These are phyloP conservation scores for Xestia c-nigrum DNA, from an alignment of 2,888 invertebrate species.

Conservation along the genomic window DNA sequence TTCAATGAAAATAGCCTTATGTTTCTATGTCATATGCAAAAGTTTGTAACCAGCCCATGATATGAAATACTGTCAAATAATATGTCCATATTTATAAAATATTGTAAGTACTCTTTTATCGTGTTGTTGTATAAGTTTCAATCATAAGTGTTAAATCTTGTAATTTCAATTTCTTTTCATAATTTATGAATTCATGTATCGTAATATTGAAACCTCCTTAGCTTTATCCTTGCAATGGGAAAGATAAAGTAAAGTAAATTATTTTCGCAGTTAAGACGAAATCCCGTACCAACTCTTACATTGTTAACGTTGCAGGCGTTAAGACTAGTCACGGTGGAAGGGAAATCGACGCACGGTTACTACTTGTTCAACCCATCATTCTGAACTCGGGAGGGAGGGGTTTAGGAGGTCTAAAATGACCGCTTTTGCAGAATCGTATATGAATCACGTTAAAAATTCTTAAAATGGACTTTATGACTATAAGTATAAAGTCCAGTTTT, in stretches of 20 bases:
- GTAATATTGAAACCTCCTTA: conserved; percentile 3
- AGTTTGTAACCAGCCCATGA: conserved; percentile 9
- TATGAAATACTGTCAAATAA: conserved; percentile 4
- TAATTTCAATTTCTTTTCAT: conserved; percentile 2
- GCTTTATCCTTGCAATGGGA: not conserved
- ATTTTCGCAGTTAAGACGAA: conserved; percentile 9
- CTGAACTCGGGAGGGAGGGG: no score
- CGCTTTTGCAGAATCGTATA: no score
- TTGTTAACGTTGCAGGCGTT: conserved; percentile 28
- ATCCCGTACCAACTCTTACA: not conserved
- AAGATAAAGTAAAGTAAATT: not conserved
- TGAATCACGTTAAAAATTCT: no score
- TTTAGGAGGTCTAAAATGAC: no score
- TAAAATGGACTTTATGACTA: no score
- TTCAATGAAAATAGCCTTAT: no score
- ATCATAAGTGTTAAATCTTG: conserved; percentile 21
- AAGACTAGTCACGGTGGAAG: not conserved
- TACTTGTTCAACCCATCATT: no score
- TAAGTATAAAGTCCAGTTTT: no score
- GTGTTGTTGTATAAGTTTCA: conserved; percentile 26
- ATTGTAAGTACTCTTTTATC: not conserved
- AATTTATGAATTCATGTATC: conserved; percentile 5
- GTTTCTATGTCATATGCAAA: conserved; percentile 23
- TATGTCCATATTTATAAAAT: conserved; percentile 23
- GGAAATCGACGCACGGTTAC: not conserved